Evolutionary conservation across 2,888 invertebrate species (phyloP), one percentile per base, ranked within the genome.

Genomic region (Microplitis manilae): DNA sequence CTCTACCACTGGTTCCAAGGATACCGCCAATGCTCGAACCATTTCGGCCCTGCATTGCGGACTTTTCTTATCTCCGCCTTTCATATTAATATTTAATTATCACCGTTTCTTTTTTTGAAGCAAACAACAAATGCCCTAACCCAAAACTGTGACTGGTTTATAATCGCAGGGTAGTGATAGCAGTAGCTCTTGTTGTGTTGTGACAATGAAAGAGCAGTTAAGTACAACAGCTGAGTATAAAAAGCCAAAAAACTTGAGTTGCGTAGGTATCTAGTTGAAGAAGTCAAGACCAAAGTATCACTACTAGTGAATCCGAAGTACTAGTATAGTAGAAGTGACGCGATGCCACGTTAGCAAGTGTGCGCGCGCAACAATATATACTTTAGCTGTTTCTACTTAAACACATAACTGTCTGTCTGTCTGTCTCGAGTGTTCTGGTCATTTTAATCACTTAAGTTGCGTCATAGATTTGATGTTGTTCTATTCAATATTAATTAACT

Each of bases 11-110:
- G 50, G 59, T 30, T 41, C 68, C 39, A 39, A 69, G 30, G 62
- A 61, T 30, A 13, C 67, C 68, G 78, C 77, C 78, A 30, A 30
- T 30, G 8, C 13, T 1, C 13, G 6, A 6, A 13, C 13, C 8
- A 50, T 50, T 79, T 79, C 60, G 41, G 79, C 86, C 90, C 91
- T 91, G 88, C 90, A 90, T 86, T 91, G 91, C 91, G 90, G 91
- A 86, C 85, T 84, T 92, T 92, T 92, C 92, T 87, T 80, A 76
- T 92, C 92, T 92, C 92, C 93, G 93, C 92, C 93, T 82, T 73
- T 13, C 93, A 94, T 94, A 94, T 94, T 94, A 94, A 94, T 94
- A 94, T 94, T 94, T 93, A 93, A 94, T 94, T 94, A 94, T 94
- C 93, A 92, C 30, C 30, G 30, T 30, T 30, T 30, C 30, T 2